phyloP scores from a whole-genome alignment of 1,140 invertebrate species.

The Probaryconus sp. region DNA sequence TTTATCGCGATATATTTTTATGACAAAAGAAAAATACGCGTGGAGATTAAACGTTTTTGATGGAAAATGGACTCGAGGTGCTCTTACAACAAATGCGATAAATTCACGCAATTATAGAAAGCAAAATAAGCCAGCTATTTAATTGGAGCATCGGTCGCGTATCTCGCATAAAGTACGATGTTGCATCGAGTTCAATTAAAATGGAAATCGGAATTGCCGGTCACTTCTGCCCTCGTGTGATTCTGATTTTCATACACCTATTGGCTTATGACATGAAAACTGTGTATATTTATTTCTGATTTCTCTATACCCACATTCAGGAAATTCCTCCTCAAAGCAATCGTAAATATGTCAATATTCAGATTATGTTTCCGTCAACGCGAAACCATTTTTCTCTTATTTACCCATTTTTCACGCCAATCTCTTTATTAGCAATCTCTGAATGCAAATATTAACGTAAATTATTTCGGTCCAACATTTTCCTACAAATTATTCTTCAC shows the following conservation, averaged over 20 bases:
- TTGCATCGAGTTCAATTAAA: constrained; percentile 78
- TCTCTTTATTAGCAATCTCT: too few relatives aligned
- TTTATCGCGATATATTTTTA: too few relatives aligned
- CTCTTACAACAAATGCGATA: constrained; percentile 50
- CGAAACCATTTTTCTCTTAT: too few relatives aligned
- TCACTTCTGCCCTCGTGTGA: constrained; percentile 32
- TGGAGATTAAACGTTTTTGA: constrained; percentile 17
- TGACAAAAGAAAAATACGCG: too few relatives aligned
- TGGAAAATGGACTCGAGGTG: constrained; percentile 33
- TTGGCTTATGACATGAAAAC: constrained; percentile 30
- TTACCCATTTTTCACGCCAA: too few relatives aligned
- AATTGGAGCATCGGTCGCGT: constrained; percentile 73
- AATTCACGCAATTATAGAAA: constrained; percentile 51
- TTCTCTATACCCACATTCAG: constrained; percentile 23
- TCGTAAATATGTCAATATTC: not conserved
- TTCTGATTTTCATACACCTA: not conserved
- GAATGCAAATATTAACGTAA: too few relatives aligned
- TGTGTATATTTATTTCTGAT: constrained; percentile 15
- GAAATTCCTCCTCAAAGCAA: constrained; percentile 36
- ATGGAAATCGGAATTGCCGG: constrained; percentile 74
- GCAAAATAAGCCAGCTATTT: constrained; percentile 62
- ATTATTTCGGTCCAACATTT: too few relatives aligned
- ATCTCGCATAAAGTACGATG: constrained; percentile 77
- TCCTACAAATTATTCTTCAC: too few relatives aligned
- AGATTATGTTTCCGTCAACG: too few relatives aligned